Evolutionary conservation across 2,888 invertebrate species (phyloP), one percentile per base, ranked within the genome.

Genomic region (Eupithecia tripunctaria): DNA sequence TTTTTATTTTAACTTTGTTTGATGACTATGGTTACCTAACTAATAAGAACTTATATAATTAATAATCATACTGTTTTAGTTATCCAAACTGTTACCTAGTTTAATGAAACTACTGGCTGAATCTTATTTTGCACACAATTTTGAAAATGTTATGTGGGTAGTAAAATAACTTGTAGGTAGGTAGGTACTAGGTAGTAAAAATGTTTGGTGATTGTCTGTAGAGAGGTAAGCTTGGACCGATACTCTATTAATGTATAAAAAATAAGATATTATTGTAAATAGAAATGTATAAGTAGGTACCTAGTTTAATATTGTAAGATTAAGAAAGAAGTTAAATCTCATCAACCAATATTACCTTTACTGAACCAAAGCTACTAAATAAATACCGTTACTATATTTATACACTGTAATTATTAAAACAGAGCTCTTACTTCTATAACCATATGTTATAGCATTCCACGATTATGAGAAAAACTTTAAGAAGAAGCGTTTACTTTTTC

Each of bases 301-400:
- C 25, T 36, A 63, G 63, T 56, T 25, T 56, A 56, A n/a, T 56
- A 6, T 10, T 25, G 38, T 64, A 25, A 41, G 38, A 41, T 64
- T 38, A 10, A 63, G n/a, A 21, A 25, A 64, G 36, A 21, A 64
- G 12, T 36, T 21, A 63, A 36, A 38, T 38, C 38, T 64, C 38
- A 25, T 12, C n/a, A 41, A 36, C 64, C 64, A 64, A 41, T 64
- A 41, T 64, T 64, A 64, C 64, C 64, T 41, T n/a, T 21, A 38
- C 70, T 60, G 41, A 72, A 76, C 78, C 78, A 78, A 78, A 78
- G 78, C 67, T 70, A 38, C 25, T 73, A 71, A 29, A 56, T 69
- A 62, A 12, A 60, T 60, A 29, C 59, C 60, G 27, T 67, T 32
- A 41, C 2, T 38, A 67, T 36, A 38, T 36, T 67, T 60, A 41